Evolutionary conservation across 2,797 vertebrate species (phyloP).

Genomic region (Pampus argenteus): DNA sequence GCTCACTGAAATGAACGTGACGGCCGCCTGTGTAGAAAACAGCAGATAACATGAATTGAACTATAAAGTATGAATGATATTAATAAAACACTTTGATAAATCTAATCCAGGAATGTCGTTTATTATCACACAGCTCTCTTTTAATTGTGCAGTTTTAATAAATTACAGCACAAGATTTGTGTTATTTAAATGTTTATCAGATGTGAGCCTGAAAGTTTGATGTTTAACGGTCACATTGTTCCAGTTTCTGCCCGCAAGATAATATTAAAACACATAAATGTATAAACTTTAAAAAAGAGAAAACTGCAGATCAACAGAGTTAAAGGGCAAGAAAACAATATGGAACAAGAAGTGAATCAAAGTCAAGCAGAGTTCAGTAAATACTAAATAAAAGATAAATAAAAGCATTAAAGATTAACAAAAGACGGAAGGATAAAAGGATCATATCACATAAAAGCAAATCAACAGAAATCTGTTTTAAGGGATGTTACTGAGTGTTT

Average conservation of each 20-base stretch:
- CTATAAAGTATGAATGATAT: too few species aligned
- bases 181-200: neutral
- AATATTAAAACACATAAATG: too few species aligned
- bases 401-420: neutral
- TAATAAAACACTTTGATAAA: too few species aligned
- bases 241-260: too few species aligned
- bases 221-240: too few species aligned
- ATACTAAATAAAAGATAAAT: constrained; percentile 11
- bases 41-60: too few species aligned
- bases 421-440: neutral
- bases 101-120: neutral
- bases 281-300: neutral
- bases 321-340: neutral
- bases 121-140: neutral
- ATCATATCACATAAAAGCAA: too few species aligned
- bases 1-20: too few species aligned
- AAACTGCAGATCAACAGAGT: neutral
- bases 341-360: neutral
- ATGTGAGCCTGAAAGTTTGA: too few species aligned
- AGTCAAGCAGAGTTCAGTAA: neutral
- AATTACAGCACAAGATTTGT: neutral
- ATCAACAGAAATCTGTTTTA: too few species aligned
- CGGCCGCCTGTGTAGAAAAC: too few species aligned
- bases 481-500: too few species aligned
- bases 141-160: neutral